Evolutionary conservation across 1,140 invertebrate genomes (phyloP).

Genomic region (Penaeus chinensis): DNA sequence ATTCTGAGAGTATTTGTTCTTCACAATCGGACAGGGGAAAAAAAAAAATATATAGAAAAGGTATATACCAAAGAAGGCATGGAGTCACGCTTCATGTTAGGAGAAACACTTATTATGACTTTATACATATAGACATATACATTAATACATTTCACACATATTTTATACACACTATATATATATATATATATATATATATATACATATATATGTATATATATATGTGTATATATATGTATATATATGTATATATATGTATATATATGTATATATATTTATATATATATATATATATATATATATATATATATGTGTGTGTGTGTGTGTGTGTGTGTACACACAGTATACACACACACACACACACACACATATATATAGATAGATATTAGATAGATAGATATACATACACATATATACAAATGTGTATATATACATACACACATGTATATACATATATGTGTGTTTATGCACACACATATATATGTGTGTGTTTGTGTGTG

Average conservation of each 20-base stretch:
- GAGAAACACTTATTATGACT: not conserved
- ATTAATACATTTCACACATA: not conserved
- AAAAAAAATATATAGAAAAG: not conserved
- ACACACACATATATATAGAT: not conserved
- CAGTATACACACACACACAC: not conserved
- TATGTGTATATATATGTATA: slow-evolving; percentile 10
- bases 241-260: slow-evolving; percentile 10
- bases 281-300: not conserved
- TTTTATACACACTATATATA: no score
- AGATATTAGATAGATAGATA: not conserved
- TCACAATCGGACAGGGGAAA: not conserved
- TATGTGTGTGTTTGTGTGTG: no score
- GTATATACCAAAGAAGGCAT: not conserved
- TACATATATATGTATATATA: slow-evolving; percentile 7
- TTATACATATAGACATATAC: not conserved
- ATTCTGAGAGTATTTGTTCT: no score
- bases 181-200: not conserved
- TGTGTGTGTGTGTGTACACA: not conserved
- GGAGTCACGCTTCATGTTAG: not conserved
- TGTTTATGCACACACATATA: no score
- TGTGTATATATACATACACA: no score
- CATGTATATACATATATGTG: no score
- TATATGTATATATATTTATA: slow-evolving; percentile 4
- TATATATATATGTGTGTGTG: not conserved
- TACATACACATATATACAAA: not conserved